phyloP scores from a whole-genome alignment of 1,140 invertebrate species.

The Bombus superbus region DNA sequence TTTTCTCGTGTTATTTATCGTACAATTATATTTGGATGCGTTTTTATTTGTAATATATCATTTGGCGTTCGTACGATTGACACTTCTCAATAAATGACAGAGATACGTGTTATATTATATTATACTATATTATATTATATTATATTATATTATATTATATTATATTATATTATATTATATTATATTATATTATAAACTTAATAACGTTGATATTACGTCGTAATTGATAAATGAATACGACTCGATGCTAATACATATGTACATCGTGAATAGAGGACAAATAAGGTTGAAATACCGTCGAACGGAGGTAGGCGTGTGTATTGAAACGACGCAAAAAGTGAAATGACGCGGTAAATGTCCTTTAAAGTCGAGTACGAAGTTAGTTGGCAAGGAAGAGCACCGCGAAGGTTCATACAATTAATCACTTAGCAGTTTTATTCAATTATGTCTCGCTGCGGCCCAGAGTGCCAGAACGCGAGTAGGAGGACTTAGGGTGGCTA shows the following conservation, averaged over 20 bases:
- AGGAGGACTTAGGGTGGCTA: constrained; percentile 29
- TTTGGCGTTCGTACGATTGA: neutral
- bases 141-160: too few species aligned
- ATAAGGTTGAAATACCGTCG: neutral
- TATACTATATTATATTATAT: neutral
- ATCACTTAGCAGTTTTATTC: constrained; percentile 80
- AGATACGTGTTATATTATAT: neutral
- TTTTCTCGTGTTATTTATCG: neutral
- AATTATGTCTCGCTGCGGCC: constrained; percentile 74
- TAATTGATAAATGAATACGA: neutral
- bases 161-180: too few species aligned
- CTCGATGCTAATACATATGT: too few species aligned
- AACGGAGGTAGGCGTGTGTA: neutral
- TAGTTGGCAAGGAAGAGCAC: constrained; percentile 59
- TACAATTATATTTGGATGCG: neutral
- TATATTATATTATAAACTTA: neutral
- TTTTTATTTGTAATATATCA: neutral
- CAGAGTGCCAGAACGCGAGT: constrained; percentile 55
- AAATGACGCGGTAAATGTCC: constrained; percentile 43
- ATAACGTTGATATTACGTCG: neutral
- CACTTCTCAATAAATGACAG: neutral
- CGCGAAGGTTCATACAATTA: constrained; percentile 73
- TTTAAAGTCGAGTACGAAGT: constrained; percentile 63
- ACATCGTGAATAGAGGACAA: neutral
- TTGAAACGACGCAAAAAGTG: constrained; percentile 9